Evolutionary conservation across 2,888 invertebrate genomes (phyloP).

Genomic region (Drosophila flavopinicola): DNA sequence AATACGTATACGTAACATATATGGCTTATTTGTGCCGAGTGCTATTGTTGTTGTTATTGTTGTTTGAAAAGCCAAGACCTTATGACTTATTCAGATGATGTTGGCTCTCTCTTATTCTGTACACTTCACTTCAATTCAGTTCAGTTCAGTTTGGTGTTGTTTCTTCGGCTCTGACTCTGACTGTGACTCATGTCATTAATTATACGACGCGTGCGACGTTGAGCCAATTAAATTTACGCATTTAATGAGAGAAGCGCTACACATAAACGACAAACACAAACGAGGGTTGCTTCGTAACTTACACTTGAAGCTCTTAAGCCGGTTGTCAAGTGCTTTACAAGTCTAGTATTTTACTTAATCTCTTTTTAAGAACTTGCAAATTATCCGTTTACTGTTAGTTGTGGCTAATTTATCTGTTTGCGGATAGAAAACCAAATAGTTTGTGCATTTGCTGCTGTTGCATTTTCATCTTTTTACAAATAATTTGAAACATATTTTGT

Average conservation of each 20-base stretch:
- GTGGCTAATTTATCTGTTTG: too few species aligned
- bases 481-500: too few species aligned
- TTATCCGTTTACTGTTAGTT: background rate
- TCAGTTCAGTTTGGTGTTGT: conserved; percentile 4
- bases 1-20: conserved; percentile 76
- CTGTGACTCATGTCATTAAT: conserved; percentile 67
- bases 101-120: conserved; percentile 36
- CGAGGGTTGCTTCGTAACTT: conserved; percentile 38
- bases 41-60: conserved; percentile 34
- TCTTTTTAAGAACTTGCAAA: background rate
- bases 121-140: conserved; percentile 4
- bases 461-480: too few species aligned
- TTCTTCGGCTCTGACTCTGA: conserved; percentile 4
- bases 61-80: conserved; percentile 65
- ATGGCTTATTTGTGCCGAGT: conserved; percentile 72
- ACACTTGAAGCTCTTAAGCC: background rate
- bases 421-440: too few species aligned
- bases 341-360: too few species aligned
- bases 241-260: conserved; percentile 68
- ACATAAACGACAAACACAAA: conserved; percentile 29
- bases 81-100: conserved; percentile 79
- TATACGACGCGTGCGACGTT: conserved; percentile 70
- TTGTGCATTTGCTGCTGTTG: too few species aligned
- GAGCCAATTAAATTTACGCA: conserved; percentile 75
- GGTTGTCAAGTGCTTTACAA: background rate